Evolutionary conservation across 2,113 vertebrate species (phyloP), one percentile per base, ranked within the genome.

Genomic region (Hypomesus transpacificus): DNA sequence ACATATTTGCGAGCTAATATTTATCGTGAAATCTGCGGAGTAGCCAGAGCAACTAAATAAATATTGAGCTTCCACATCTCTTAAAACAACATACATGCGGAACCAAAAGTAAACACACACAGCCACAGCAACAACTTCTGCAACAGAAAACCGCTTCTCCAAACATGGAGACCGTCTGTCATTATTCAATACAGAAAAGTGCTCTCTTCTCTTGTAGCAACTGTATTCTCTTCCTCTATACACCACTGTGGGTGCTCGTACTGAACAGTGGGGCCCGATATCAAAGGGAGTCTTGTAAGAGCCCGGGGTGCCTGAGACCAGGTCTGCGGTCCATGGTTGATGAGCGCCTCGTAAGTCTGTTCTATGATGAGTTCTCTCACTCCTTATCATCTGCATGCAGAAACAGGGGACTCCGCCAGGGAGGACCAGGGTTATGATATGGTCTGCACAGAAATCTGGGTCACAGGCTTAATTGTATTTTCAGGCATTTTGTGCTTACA

Each of bases 1-100:
- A 75, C 82, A 84, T 87, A 89, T 89, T 89, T 88, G 83, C 80
- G 78, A 68, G 71, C 78, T 86, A 86, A 87, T 87, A 87, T 88
- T 88, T 87, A 86, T 87, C 75, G 76, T 82, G 75, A 89, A 80
- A 84, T 86, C 84, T 58, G 58, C 72, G 3, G 57, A 69, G 54
- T 24, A 13, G 67, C 65, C 85, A 84, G 87, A 82, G 76, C 68
- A 75, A 70, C 76, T 79, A 85, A 91, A 86, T 74, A 85, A 89
- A 87, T 68, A 77, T n/a, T 26, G 67, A 76, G 71, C 78, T 78
- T 75, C 79, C 76, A 68, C 69, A 61, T 78, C 79, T 66, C 74
- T 82, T 84, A 57, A 76, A 68, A 76, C 75, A 84, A 85, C 84
- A 87, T 70, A 62, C 79, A 83, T 54, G 75, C 79, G 67, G 70